phyloP scores from a whole-genome alignment of 1,140 invertebrate genomes.

The Hypothenemus hampei region DNA sequence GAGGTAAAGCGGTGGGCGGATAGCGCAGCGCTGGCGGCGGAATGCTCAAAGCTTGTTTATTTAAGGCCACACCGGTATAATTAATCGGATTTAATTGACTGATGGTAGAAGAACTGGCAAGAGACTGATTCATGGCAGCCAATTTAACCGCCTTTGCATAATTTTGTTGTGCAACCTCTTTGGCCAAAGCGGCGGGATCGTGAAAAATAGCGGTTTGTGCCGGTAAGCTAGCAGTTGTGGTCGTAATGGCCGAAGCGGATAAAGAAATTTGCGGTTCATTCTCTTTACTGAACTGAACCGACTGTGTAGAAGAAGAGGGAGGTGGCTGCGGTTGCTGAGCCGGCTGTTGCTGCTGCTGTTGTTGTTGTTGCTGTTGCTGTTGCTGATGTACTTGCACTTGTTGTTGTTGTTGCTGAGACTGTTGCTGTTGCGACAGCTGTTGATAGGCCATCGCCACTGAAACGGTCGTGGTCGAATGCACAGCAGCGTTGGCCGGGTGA shows the following conservation, averaged over 20 bases:
- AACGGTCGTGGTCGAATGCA: too few relatives aligned
- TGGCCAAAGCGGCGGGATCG: constrained; percentile 61
- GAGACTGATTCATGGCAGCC: constrained; percentile 51
- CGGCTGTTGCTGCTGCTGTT: constrained; percentile 10
- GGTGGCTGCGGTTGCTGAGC: constrained; percentile 30
- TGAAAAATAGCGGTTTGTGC: constrained; percentile 15
- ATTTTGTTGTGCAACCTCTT: constrained; percentile 72
- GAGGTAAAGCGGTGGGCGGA: constrained; percentile 32
- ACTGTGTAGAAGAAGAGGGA: constrained; percentile 32
- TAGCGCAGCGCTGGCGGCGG: constrained; percentile 38
- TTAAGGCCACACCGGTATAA: constrained; percentile 73
- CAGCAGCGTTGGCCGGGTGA: constrained; percentile 3
- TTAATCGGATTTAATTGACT: constrained; percentile 58
- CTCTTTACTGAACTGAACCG: constrained; percentile 22
- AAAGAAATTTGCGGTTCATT: constrained; percentile 14
- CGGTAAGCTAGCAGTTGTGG: constrained; percentile 24
- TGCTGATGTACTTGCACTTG: constrained; percentile 2
- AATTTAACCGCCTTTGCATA: constrained; percentile 64
- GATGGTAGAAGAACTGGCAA: constrained; percentile 33
- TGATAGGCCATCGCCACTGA: not conserved
- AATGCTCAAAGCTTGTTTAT: constrained; percentile 53
- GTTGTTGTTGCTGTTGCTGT: constrained; percentile 1
- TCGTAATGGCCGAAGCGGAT: constrained; percentile 18
- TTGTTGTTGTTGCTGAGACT: constrained; percentile 1
- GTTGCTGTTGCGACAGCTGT: constrained; percentile 2